A percentile compares a stretch with the other conserved stretches of the same genome.
These are phyloP conservation scores for Eulemur rufifrons DNA, from an alignment of 2,113 vertebrate species.

Conservation along the genomic window DNA sequence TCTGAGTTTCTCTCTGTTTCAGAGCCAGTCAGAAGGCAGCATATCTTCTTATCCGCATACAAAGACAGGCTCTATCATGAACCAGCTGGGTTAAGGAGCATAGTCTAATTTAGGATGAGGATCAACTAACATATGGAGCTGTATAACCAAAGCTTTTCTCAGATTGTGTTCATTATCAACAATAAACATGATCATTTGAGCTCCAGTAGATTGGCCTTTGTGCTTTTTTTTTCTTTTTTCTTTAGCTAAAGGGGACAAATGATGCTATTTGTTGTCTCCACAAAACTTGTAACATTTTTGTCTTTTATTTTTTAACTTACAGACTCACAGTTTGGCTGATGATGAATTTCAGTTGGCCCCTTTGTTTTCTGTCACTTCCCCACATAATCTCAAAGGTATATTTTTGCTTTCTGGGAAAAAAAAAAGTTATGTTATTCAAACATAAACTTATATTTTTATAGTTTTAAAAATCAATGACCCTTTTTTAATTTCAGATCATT, in stretches of 20 bases:
- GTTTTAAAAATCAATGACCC: not conserved
- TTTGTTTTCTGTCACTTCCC: not conserved
- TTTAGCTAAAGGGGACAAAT: not conserved
- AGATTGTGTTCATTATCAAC: not conserved
- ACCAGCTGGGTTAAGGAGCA: no score
- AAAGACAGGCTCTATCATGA: not conserved
- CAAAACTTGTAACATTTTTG: not conserved
- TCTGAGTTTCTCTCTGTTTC: not conserved
- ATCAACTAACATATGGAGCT: not conserved
- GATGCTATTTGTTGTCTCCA: not conserved
- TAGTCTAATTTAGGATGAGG: not conserved
- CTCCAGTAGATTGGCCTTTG: not conserved
- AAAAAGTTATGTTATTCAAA: not conserved
- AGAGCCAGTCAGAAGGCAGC: not conserved
- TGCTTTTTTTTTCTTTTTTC: not conserved
- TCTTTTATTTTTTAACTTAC: not conserved
- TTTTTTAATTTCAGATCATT: not conserved
- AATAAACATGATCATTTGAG: not conserved
- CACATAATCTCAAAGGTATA: not conserved
- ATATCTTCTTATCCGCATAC: no score
- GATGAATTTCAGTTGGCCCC: not conserved
- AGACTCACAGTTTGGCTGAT: not conserved
- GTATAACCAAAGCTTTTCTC: not conserved
- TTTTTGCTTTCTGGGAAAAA: not conserved
- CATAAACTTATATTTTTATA: not conserved